Base-by-base conservation (phyloP, 2,888 invertebrate species). In the Flexamia atlantica region DNA sequence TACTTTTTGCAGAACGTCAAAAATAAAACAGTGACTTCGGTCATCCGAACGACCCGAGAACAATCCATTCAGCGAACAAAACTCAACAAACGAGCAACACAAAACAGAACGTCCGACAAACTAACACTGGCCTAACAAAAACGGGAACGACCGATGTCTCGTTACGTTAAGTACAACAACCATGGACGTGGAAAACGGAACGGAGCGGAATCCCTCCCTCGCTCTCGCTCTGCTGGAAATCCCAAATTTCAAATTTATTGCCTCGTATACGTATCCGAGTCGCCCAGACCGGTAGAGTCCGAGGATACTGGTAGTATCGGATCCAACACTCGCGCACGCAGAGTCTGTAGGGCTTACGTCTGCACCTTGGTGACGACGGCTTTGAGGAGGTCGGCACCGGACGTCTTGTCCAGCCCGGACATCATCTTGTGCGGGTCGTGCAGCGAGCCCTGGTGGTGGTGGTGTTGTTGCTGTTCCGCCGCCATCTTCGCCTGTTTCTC, bases 401-500 rank as follows among this genome's bases (percentile, higher is more conserved):
- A 93, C 70, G 89, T 88, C 90, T 95, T 95, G 90, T 95, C 95
- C 90, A 95, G 92, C 88, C 94, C 93, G 92, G 86, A 85, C 86
- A 88, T 88, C 86, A 89, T 87, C 85, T 89, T 88, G 85, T 89
- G 88, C 28, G 88, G 88, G 84, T 89, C 88, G 85, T 88, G 87
- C 53, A 87, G 87, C 79, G 87, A 86, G 70, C 87, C 87, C 85
- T 88, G 87, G 81, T 87, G 86, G 53, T 88, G 87, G 85, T 88
- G 86, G 84, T 88, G 86, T 70, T 88, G 87, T 82, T 86, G 86
- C 89, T 95, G 95, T 89, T 95, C 93, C 88, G 93, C 92, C 88
- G 94, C 94, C 89, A 94, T 93, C 91, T 95, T 95, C 89, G 95
- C 95, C 90, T 96, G 96, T 85, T 89, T 88, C 91, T 97, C 97